Base-by-base conservation (phyloP, 2,797 vertebrate species). In the Muscicapa comitata region DNA sequence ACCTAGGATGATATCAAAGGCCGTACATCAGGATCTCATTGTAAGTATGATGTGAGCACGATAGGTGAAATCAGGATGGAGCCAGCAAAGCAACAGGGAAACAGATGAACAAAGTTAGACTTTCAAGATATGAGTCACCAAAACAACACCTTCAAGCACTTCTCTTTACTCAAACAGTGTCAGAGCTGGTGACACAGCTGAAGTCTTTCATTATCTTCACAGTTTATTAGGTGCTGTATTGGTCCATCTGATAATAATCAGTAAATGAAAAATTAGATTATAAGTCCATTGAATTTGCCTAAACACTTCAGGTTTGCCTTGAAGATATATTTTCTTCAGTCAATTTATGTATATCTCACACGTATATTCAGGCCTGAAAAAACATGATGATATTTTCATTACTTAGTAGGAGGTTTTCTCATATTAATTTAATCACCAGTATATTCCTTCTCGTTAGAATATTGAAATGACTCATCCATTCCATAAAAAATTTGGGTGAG, bases 171-270 rank as follows among this genome's bases (percentile, higher is more conserved):
- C 67, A 43, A 31, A 79, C 14, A 51, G 53, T 81, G 54, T 84
- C 76, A 90, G 61, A 76, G 85, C 29, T 92, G 58, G 51, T 84
- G 85, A 91, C 58, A 90, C 21, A 72, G 37, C 35, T 89, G 9
- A 89, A 77, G 50, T 10, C 58, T 94, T 92, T 83, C 40, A 67
- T 51, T 91, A 62, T 87, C 33, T 73, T 73, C 33, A 59, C 31
- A 55, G 23, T 59, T 92, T 66, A 65, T 91, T 83, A 92, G 33
- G 58, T 66, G 66, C 47, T n/a, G 9, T 42, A 51, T 90, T 43
- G 81, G 65, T n/a, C 77, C 91, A 94, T 71, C 89, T 94, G 93
- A 94, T 48, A 93, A 58, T 71, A 91, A 94, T 92, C 91, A 92
- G 75, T 88, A 92, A 82, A 93, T 7, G 51, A 93, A 86, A 94